These are phyloP conservation scores for Cichladusa arquata DNA, from an alignment of 2,113 vertebrate species.

Conservation along the genomic window DNA sequence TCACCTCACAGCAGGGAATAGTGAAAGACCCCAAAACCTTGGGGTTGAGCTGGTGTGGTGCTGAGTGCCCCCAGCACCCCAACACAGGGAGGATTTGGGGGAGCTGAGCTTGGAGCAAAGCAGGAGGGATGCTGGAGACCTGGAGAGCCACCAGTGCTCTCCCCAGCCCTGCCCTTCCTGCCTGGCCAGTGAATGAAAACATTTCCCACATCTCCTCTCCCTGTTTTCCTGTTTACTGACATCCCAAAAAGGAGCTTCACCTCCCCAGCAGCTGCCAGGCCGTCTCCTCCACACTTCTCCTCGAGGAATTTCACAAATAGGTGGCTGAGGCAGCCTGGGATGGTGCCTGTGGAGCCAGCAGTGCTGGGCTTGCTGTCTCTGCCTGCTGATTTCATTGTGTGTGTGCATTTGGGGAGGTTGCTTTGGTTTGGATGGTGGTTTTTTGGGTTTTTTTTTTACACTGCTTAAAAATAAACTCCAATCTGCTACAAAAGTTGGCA, in stretches of 20 bases:
- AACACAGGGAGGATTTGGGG: neutral
- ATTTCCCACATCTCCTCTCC: neutral
- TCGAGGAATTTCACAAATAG: neutral
- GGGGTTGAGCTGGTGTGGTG: neutral
- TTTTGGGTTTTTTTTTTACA: neutral
- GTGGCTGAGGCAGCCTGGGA: neutral
- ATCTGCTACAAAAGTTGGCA: constrained; percentile 43
- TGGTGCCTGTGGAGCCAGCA: neutral
- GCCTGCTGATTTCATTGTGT: neutral
- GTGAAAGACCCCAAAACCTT: neutral
- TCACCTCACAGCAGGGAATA: neutral
- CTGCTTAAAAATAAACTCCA: constrained; percentile 47
- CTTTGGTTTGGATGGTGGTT: neutral
- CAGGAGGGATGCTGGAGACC: neutral
- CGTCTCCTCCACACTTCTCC: fast-evolving
- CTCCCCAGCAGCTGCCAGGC: neutral
- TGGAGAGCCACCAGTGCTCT: fast-evolving
- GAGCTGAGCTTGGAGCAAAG: neutral
- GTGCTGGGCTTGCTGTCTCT: neutral
- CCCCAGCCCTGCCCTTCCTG: neutral
- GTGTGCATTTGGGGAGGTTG: neutral
- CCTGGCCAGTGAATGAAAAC: neutral
- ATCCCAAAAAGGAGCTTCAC: neutral
- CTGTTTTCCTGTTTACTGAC: neutral
- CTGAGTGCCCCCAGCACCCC: neutral